A percentile compares a stretch with the other conserved stretches of the same genome.
Evolutionary conservation across 1,140 invertebrate genomes (phyloP).

Genomic region (Contarinia nasturtii): DNA sequence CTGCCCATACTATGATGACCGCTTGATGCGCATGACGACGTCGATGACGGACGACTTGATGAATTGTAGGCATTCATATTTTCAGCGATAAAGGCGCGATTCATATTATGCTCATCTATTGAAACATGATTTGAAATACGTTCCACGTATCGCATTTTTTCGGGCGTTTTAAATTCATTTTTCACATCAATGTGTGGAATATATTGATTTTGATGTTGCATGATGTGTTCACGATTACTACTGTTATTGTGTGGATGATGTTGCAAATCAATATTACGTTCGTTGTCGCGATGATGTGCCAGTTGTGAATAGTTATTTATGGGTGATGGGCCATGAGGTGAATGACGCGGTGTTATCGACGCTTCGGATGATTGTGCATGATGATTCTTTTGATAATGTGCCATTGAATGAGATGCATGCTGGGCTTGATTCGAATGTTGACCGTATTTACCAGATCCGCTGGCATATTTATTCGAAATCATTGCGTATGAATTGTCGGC

Average conservation of each 20-base stretch:
- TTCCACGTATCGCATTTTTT: conserved; percentile 1
- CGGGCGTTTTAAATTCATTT: conserved; percentile 4
- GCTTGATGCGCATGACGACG: conserved; percentile 1
- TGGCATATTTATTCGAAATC: background rate
- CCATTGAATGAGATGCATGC: conserved; percentile 4
- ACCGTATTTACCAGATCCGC: too few species aligned
- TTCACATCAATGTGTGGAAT: background rate
- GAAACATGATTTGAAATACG: background rate
- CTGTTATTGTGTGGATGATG: conserved; percentile 1
- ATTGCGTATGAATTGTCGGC: background rate
- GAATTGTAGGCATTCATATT: background rate
- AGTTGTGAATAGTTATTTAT: background rate
- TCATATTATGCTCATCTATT: background rate
- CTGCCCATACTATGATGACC: conserved; percentile 1
- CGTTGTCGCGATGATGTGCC: background rate
- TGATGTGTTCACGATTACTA: conserved; percentile 7
- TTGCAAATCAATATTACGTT: conserved; percentile 5
- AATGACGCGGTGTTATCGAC: conserved; percentile 9
- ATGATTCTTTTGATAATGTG: too few species aligned
- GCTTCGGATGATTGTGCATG: background rate
- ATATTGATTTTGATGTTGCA: too few species aligned
- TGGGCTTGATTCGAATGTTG: background rate
- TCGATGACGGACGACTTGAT: background rate
- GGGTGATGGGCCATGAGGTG: conserved; percentile 7
- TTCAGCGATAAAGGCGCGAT: background rate